Evolutionary conservation across 2,888 invertebrate genomes (phyloP).

Genomic region (Tipula confusa): DNA sequence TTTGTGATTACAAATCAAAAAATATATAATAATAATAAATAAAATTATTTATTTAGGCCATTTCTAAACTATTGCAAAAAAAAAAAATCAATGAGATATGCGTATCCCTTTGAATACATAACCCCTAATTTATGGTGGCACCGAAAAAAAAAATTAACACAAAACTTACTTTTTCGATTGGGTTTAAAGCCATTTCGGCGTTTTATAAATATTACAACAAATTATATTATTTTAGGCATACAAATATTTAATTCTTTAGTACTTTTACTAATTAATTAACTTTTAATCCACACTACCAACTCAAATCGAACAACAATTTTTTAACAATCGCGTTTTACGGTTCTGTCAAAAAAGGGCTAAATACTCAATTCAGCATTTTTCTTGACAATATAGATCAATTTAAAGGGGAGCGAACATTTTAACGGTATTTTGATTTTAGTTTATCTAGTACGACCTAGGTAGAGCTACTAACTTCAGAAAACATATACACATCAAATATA

Average conservation of each 20-base stretch:
- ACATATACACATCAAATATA: background rate
- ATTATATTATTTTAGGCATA: background rate
- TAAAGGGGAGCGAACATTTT: too few relatives aligned
- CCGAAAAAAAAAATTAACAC: background rate
- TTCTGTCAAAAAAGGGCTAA: background rate
- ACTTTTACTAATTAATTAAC: background rate
- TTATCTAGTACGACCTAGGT: background rate
- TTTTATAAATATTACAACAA: background rate
- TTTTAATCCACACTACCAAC: background rate
- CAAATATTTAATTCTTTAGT: background rate
- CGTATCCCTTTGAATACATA: background rate
- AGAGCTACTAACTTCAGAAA: background rate
- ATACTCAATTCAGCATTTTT: too few relatives aligned
- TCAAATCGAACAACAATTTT: background rate
- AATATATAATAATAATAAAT: background rate
- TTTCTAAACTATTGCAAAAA: background rate
- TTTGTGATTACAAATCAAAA: background rate
- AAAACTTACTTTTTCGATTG: background rate
- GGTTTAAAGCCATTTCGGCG: slow-evolving; percentile 15
- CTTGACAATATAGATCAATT: too few relatives aligned
- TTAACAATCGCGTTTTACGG: background rate
- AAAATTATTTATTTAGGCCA: background rate
- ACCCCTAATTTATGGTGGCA: background rate
- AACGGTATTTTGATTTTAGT: too few relatives aligned
- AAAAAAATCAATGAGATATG: background rate